Evolutionary conservation across 2,797 vertebrate genomes (phyloP), one percentile per base, ranked within the genome.

Genomic region (Chelmon rostratus): DNA sequence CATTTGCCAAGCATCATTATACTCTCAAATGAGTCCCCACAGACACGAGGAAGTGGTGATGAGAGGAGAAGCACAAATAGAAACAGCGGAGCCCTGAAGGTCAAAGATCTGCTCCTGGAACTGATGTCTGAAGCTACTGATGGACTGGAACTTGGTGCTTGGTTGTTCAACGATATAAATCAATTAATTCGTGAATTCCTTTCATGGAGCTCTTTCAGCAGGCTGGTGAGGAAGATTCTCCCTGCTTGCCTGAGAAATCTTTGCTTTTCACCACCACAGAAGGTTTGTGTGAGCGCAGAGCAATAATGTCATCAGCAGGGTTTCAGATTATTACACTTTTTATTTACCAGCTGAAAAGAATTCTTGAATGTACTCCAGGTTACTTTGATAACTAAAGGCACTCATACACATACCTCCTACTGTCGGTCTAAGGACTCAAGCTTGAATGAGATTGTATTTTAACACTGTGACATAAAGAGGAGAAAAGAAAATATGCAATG

Each of bases 1-100:
- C 28, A 62, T 63, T 63, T 73, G 35, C 25, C 23, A 62, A 62
- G 46, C 47, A n/a, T 52, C 47, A 33, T 73, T 73, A 64, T 33
- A 54, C 40, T 18, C 18, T 65, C n/a, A 65, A 37, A 56, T 65
- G 61, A 64, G 31, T 4, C 57, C 16, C 49, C 16, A 21, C n/a
- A 38, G 40, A 49, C n/a, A 54, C 28, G 15, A 38, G 21, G 9
- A 58, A 19, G 1, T 57, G 19, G 50, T 50, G 2, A 66, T 42
- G 42, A 65, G 33, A 37, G 31, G 33, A 37, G 31, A 47, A 49
- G 28, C 31, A 46, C 28, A 63, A 54, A 42, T n/a, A 23, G 40
- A 65, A 25, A 37, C 21, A 65, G 44, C n/a, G 62, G 3, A 47
- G 28, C 2, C 31, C 44, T 4, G 10, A 35, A 13, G 28, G 21